Base-by-base conservation (phyloP, 2,797 vertebrate species). In the Amniataba percoides region DNA sequence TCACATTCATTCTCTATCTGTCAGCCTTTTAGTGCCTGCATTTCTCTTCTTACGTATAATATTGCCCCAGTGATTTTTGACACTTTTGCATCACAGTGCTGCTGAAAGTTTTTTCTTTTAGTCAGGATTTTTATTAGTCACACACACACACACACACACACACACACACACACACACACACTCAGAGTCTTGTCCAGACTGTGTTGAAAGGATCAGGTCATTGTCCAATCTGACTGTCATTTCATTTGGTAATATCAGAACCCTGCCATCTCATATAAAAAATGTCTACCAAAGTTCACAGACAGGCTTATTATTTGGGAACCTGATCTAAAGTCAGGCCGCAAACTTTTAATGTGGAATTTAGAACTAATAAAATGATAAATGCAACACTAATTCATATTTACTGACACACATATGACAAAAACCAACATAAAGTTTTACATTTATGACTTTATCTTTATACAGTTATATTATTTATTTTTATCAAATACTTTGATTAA, bases 181-280 rank as follows among this genome's bases (percentile, higher is more conserved):
- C 58, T 51, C 64, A 31, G 27, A 0, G 10, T 39, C 48, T 63
- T 21, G 69, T 62, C 58, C 40, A 73, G 57, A 64, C 49, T 59
- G 34, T 93, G 88, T 86, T 84, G 89, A 87, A 94, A 93, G 71
- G 7, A 61, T 74, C 49, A 7, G 90, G 83, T 23, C 80, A 85
- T 88, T 59, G 78, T 80, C 75, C 87, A 85, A 40, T 46, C 55
- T 84, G 78, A 42, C 84, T 72, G 43, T 61, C 11, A 48, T 80
- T 82, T 77, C 11, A 85, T 92, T 89, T 90, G 67, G 93, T 89
- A 93, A 92, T 86, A 87, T 84, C 80, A 80, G 8, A 78, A 45
- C 19, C n/a, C 31, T 87, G 87, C 78, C 74, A 90, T 80, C 59
- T 73, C 27, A 81, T 77, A 77, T 65, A 58, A 75, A 83, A 56